Conservation (phyloP, 2,113 vertebrate genomes). For the Crotalus tigris region DNA sequence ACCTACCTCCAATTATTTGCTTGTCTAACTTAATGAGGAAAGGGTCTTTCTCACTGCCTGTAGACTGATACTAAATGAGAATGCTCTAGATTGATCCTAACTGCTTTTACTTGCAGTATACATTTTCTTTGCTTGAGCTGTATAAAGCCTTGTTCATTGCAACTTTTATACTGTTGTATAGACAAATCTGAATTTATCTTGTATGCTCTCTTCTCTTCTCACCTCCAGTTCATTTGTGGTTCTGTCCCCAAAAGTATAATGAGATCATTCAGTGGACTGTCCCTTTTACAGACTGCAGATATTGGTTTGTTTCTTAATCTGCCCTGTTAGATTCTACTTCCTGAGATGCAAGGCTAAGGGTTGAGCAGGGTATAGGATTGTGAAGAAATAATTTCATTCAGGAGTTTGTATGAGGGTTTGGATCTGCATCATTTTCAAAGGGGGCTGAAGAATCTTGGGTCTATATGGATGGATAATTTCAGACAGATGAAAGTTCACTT, state of each 20-base stretch:
- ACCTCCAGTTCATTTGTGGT: not conserved
- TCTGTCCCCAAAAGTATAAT: not conserved
- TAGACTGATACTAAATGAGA: not conserved
- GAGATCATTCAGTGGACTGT: not conserved
- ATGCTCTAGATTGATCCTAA: not conserved
- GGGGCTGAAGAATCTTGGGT: not conserved
- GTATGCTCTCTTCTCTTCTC: not conserved
- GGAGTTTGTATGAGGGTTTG: not conserved
- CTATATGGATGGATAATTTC: not conserved
- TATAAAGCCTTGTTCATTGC: not conserved
- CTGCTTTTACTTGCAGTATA: not conserved
- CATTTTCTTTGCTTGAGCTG: not conserved
- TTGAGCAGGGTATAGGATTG: not conserved
- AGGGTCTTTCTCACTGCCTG: not conserved
- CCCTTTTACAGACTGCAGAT: not conserved
- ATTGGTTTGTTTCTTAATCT: not conserved
- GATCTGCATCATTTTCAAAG: not conserved
- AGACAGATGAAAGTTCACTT: not conserved
- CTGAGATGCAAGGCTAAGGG: not conserved
- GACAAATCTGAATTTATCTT: not conserved
- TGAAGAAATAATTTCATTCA: not conserved
- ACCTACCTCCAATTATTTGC: not conserved
- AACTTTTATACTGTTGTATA: not conserved
- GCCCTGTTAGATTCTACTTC: not conserved
- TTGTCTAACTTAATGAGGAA: not conserved